These are phyloP conservation scores for Caenorhabditis remanei DNA, from an alignment of 1,140 invertebrate species.

Conservation along the genomic window DNA sequence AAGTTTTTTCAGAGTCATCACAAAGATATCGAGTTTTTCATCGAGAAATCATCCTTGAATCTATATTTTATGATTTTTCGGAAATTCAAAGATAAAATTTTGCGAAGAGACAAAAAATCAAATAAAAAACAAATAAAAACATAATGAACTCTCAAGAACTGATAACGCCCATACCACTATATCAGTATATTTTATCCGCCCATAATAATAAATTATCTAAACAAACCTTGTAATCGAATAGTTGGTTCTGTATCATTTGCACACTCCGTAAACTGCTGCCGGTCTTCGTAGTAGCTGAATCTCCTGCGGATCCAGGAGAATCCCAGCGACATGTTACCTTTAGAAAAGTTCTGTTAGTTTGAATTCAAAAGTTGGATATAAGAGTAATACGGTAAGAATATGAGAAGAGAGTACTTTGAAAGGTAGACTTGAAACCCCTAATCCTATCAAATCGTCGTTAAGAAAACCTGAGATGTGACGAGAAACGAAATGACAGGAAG, in stretches of 20 bases:
- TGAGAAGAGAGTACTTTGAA: not conserved
- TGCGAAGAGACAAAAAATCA: too few relatives aligned
- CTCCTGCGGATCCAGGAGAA: constrained; percentile 48
- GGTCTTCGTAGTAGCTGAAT: constrained; percentile 46
- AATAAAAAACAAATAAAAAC: too few relatives aligned
- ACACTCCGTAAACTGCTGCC: constrained; percentile 1
- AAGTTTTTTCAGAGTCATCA: too few relatives aligned
- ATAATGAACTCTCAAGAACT: too few relatives aligned
- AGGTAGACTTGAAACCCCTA: not conserved
- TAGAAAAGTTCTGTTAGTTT: not conserved
- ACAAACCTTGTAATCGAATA: constrained; percentile 39
- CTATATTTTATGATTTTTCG: too few relatives aligned
- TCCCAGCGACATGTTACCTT: constrained; percentile 25
- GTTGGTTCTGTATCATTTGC: constrained; percentile 29
- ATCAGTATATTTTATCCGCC: too few relatives aligned
- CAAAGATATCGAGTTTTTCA: too few relatives aligned
- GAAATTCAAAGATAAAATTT: too few relatives aligned
- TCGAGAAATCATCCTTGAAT: too few relatives aligned
- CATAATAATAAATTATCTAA: not conserved
- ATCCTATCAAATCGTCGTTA: constrained; percentile 6
- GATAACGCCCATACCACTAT: too few relatives aligned
- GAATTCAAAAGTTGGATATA: not conserved
- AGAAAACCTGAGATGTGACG: not conserved
- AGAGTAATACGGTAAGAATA: not conserved
- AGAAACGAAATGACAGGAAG: not conserved